Base-by-base conservation (phyloP, 2,797 vertebrate genomes). In the Gobio occitaniae region DNA sequence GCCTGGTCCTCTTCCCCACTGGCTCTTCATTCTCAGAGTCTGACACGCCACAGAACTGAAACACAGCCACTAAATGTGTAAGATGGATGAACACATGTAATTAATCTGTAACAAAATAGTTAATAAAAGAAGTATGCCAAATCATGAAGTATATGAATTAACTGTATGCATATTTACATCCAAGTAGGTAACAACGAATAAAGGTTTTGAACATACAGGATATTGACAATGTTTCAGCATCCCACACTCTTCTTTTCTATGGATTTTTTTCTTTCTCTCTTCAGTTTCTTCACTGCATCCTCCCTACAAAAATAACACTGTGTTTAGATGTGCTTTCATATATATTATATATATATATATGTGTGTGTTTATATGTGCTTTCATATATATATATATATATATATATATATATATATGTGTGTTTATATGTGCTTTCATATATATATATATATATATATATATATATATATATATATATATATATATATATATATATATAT, bases 11-110 rank as follows among this genome's bases (percentile, higher is more conserved):
- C 87, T 95, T 93, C 91, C 93, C 95, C 86, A 95, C 94, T 0
- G 98, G 98, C 89, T 99, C 97, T 88, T 99, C 98, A 0, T 99
- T 99, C 94, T 99, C 98, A 0, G 97, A 98, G 90, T 99, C 97
- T 0, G 98, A 99, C 90, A 96, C 94, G 3, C 95, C 96, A 89
- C 95, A 93, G 84, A 92, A 93, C 96, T 96, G 93, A 72, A 80
- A 86, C 48, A 81, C 25, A 80, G 25, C 5, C 61, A 68, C 25
- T 52, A 54, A 6, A 16, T 32, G 0, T 6, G 8, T 21, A 4
- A 74, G 32, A 50, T 3, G 4, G 7, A 59, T 5, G 4, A 36
- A 3, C n/a, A 76, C 4, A 25, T 3, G 16, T 36, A 9, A 78
- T 52, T 19, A 3, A 19, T 17, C n/a, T 38, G 36, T n/a, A 17